phyloP scores from a whole-genome alignment of 2,888 invertebrate species.

The Slavum lentiscoides region DNA sequence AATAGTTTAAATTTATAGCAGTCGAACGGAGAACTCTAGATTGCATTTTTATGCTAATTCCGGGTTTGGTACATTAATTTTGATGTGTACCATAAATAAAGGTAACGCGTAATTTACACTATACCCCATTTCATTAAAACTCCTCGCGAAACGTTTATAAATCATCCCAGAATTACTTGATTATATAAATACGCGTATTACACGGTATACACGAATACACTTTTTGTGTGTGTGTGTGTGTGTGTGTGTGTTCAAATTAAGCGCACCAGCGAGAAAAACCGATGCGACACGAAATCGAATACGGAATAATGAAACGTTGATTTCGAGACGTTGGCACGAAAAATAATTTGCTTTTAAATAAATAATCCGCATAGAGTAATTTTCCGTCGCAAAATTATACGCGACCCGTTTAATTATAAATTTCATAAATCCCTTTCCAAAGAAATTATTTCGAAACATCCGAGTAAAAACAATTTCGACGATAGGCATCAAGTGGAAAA shows the following conservation, averaged over 20 bases:
- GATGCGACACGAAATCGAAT: too few relatives aligned
- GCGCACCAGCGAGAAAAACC: too few relatives aligned
- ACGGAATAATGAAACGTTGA: not conserved
- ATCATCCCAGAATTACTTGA: not conserved
- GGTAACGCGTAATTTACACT: conserved; percentile 24
- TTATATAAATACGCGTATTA: conserved; percentile 8
- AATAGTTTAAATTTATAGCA: conserved; percentile 17
- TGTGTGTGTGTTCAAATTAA: not conserved
- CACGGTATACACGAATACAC: not conserved
- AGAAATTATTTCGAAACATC: too few relatives aligned
- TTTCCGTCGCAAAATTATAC: too few relatives aligned
- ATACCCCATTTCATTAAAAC: conserved; percentile 27
- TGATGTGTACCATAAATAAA: conserved; percentile 39
- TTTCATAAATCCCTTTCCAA: too few relatives aligned
- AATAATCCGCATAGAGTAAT: too few relatives aligned
- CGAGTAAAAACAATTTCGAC: too few relatives aligned
- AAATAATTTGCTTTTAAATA: too few relatives aligned
- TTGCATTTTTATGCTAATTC: conserved; percentile 41
- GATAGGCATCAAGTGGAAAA: too few relatives aligned
- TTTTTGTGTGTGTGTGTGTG: too few relatives aligned
- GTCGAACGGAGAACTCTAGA: conserved; percentile 11
- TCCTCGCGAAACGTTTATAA: conserved; percentile 17
- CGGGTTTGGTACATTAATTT: conserved; percentile 33
- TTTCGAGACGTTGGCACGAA: not conserved
- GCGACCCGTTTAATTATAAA: too few relatives aligned